Base-by-base conservation (phyloP, 2,797 vertebrate species). In the Sebastes iracundus region DNA sequence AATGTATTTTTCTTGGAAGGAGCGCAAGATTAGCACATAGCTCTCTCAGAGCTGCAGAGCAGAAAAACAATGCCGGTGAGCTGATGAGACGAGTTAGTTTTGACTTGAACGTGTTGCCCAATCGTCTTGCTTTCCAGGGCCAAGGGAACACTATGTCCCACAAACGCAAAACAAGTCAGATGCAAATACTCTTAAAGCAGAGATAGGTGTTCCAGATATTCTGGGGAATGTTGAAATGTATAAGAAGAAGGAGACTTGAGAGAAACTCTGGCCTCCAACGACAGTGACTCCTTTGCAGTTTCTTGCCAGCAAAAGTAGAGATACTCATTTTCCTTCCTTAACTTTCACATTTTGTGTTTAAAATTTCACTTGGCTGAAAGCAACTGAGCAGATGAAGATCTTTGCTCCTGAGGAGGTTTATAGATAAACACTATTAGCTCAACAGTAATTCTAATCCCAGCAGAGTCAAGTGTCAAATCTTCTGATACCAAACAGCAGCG, bases 1-100 rank as follows among this genome's bases (percentile, higher is more conserved):
- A 95, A 94, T 95, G 92, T 92, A 89, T 91, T 95, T 92, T 95
- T 92, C 90, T 84, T 89, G 84, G 81, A 90, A 84, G 27, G 78
- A 86, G 85, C 9, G 30, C 69, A 55, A 88, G 90, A 92, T 94
- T 94, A 91, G 87, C 84, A 89, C 93, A 77, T 81, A 87, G 77
- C 80, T 80, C 87, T 84, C 72, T 80, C 58, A 66, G 72, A 85
- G 80, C 86, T 77, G 82, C 72, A 46, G 81, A 78, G 83, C 61
- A 90, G 65, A 61, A 91, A 93, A 94, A 94, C 90, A 95, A 88
- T 72, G 30, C 77, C n/a, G 72, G 42, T 87, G 76, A 89, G 79
- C 75, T 74, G 68, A 81, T 75, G 85, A 91, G 87, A 89, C 72
- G 4, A 78, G 77, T 71, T 46, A n/a, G 82, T 90, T 90, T 85